A percentile compares a stretch with the other conserved stretches of the same genome.
phyloP scores from a whole-genome alignment of 2,797 vertebrate genomes.

The Tokudaia muenninki region DNA sequence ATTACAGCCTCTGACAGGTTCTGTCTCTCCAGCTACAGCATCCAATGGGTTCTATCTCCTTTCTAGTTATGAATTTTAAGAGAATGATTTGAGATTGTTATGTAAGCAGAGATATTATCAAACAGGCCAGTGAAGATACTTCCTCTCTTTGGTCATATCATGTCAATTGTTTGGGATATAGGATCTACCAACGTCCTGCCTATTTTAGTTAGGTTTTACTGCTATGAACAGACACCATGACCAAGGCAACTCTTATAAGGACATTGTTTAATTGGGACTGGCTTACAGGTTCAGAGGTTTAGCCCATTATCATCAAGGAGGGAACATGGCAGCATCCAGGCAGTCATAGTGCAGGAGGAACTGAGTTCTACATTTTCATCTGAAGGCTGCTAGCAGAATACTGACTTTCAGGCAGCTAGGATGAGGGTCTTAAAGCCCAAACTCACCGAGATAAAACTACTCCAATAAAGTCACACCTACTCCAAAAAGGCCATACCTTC shows the following conservation, averaged over 20 bases:
- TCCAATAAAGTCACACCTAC: not conserved
- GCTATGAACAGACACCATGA: not conserved
- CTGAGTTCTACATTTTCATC: not conserved
- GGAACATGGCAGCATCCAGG: not conserved
- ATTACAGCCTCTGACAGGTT: not conserved
- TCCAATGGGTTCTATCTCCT: slow-evolving; percentile 10
- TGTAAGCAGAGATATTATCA: not conserved
- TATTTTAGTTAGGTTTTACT: not conserved
- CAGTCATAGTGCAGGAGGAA: not conserved
- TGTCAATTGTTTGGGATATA: not conserved
- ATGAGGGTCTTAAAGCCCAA: not conserved
- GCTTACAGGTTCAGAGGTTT: not conserved
- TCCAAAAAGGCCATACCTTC: not conserved
- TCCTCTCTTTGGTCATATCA: not conserved
- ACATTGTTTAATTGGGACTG: not conserved
- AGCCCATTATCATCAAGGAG: not conserved
- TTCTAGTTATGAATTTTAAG: not conserved
- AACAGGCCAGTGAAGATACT: not conserved
- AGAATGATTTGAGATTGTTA: not conserved
- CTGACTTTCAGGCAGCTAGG: not conserved
- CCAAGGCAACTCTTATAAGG: not conserved
- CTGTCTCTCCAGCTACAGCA: no score
- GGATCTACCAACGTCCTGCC: not conserved
- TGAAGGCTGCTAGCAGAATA: not conserved
- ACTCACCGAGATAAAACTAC: not conserved